These are phyloP conservation scores for Taeniopygia guttata DNA, from an alignment of 2,797 vertebrate genomes.

Conservation along the genomic window DNA sequence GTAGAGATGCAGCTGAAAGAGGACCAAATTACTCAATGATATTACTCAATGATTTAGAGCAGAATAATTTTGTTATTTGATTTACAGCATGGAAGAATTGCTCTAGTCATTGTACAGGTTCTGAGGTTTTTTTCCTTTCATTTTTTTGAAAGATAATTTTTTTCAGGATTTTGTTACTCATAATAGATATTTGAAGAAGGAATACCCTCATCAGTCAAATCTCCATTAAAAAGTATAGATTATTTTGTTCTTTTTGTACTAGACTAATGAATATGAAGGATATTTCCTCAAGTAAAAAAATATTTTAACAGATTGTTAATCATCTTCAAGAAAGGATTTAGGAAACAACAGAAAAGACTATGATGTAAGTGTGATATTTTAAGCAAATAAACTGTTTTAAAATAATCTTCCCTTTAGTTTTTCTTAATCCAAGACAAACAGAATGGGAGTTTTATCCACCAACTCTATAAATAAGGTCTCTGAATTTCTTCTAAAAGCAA, in stretches of 20 bases:
- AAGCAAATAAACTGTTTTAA: background rate
- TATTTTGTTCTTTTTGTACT: background rate
- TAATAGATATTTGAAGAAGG: background rate
- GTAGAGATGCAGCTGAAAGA: background rate
- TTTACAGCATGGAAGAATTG: background rate
- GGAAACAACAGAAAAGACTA: background rate
- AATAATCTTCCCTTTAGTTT: background rate
- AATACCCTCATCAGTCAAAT: background rate
- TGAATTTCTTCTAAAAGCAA: conserved; percentile 25
- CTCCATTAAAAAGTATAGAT: background rate
- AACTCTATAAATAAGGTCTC: background rate
- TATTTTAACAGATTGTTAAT: background rate
- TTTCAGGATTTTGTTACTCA: background rate
- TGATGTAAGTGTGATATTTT: background rate
- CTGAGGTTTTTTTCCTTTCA: background rate
- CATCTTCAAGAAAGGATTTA: background rate
- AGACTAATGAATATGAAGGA: background rate
- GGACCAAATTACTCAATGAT: background rate
- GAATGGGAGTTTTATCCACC: background rate
- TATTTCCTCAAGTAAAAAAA: background rate
- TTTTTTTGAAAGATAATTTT: background rate
- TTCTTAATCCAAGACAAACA: background rate
- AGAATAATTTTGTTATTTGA: background rate
- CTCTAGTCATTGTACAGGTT: background rate
- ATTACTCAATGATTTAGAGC: background rate